Evolutionary conservation across 2,888 invertebrate species (phyloP).

Genomic region (Dioctria rufipes): DNA sequence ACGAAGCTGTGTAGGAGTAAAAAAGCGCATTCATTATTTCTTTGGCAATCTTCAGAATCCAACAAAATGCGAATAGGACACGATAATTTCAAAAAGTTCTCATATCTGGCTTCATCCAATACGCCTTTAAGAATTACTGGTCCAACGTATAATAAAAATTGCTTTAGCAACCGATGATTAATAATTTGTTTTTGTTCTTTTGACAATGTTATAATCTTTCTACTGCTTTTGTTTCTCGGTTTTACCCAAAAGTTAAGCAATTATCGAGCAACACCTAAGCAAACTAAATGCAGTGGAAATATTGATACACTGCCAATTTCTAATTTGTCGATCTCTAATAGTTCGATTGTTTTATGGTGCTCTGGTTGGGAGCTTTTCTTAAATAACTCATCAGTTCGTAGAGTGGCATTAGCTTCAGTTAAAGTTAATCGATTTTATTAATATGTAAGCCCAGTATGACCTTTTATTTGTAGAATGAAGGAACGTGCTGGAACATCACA

Average conservation of each 20-base stretch:
- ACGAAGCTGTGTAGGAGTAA: neutral
- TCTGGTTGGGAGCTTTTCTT: neutral
- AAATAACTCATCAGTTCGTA: neutral
- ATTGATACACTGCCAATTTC: neutral
- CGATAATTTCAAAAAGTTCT: neutral
- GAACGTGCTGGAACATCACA: too few species aligned
- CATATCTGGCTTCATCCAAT: neutral
- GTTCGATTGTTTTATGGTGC: neutral
- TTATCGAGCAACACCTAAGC: neutral
- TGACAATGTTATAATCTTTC: neutral
- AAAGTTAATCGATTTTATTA: too few species aligned
- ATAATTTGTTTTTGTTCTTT: too few species aligned
- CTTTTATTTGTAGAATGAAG: neutral
- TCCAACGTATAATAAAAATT: constrained; percentile 34
- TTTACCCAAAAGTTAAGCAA: neutral
- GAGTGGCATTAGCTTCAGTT: neutral
- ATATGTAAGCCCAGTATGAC: neutral
- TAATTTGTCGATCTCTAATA: neutral
- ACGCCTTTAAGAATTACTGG: too few species aligned
- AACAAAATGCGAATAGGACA: too few species aligned
- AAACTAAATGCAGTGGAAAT: neutral
- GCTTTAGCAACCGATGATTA: constrained; percentile 11
- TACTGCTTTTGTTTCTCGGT: neutral
- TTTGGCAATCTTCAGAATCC: too few species aligned
- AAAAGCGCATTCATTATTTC: too few species aligned